Base-by-base conservation (phyloP, 2,888 invertebrate species). In the Philonicus albiceps region DNA sequence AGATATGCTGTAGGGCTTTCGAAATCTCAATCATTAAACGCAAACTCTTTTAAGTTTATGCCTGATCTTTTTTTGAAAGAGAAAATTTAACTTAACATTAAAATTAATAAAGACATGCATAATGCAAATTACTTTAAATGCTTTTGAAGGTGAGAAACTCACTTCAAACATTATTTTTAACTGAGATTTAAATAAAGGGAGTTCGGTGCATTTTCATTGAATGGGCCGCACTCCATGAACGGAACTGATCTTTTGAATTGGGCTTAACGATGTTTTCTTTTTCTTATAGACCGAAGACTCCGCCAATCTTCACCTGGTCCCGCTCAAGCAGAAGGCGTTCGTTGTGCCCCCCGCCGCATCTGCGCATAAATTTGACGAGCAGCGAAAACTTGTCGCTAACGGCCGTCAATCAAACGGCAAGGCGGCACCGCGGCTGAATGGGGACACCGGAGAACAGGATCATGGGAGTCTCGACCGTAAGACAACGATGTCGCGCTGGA, bases 231-330 rank as follows among this genome's bases (percentile, higher is more conserved):
- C 6, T 49, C 37, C 37, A 11, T n/a, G 37, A 37, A 37, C 11
- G 43, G 37, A 64, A 72, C 64, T 40, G 72, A 37, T 72, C 49
- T 13, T n/a, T 31, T 55, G 73, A 27, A 11, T 43, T 19, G 11
- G 49, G 80, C 31, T 53, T 81, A 27, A 81, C 19, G 19, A 43
- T 34, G 7, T 73, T 84, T 84, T 43, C 72, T 73, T 43, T 19
- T 85, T 64, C 76, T 86, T 86, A 3, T 19, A 86, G 86, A 43
- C 31, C 19, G 86, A 86, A 80, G 86, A 86, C 64, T 34, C 86
- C 16, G 37, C n/a, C 31, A 78, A 80, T 73, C 43, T 86, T 55
- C 86, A 86, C 13, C 80, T 86, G 78, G 72, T 86, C 55, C 86
- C 86, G 55, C 40, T 86, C 55, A 86, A 78, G 76, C 85, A 85